Conservation (phyloP, 2,888 invertebrate genomes). For the Clitarchus hookeri region DNA sequence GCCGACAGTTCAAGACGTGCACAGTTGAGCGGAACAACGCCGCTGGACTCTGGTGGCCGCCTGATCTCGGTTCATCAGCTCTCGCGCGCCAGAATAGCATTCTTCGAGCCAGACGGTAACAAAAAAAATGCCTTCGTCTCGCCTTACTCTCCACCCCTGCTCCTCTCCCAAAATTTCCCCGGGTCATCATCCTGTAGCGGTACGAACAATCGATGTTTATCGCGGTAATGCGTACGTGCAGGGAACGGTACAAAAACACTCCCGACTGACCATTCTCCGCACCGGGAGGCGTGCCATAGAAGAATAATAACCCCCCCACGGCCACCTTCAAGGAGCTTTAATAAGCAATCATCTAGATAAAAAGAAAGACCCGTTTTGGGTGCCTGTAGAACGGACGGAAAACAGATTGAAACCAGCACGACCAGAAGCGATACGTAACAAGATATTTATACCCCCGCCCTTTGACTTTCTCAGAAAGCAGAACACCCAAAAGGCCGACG, state of each 20-base stretch:
- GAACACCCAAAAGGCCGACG: not conserved
- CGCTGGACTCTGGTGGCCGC: not conserved
- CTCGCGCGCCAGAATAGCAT: not conserved
- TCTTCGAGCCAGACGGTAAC: not conserved
- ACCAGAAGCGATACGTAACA: not conserved
- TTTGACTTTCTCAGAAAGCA: not conserved
- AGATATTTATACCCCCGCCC: not conserved
- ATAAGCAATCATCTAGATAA: not conserved
- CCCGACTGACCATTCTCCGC: not conserved
- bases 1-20: not conserved
- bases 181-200: constrained; percentile 14
- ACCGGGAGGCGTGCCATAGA: not conserved
- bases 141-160: not conserved
- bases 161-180: not conserved
- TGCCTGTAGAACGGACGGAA: not conserved
- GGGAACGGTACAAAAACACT: not conserved
- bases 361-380: not conserved
- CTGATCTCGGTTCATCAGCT: constrained; percentile 8
- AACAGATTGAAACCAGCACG: not conserved
- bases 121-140: not conserved
- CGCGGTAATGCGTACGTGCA: not conserved
- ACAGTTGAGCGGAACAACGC: not conserved
- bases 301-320: not conserved
- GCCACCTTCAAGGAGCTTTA: not conserved
- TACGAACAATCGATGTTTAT: not conserved